A percentile compares a stretch with the other conserved stretches of the same genome.
Conservation (phyloP, 2,113 vertebrate species). For the Triplophysa dalaica region DNA sequence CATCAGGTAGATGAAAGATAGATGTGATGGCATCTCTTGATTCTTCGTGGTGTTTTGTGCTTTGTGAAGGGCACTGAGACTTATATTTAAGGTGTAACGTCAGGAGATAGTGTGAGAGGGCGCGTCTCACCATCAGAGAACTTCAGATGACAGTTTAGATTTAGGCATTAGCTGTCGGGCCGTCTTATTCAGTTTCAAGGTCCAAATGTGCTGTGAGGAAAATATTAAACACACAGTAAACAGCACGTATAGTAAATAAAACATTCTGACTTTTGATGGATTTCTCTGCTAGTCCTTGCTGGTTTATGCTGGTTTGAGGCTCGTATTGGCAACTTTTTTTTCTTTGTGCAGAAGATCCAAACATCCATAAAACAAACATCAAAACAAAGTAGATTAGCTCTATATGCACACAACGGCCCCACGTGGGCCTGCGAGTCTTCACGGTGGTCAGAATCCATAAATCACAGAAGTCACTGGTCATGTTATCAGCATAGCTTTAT, state of each 20-base stretch:
- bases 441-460: conserved; percentile 22
- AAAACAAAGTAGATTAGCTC: not conserved
- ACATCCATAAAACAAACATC: not conserved
- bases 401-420: too few relatives aligned
- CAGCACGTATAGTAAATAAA: not conserved
- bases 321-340: too few relatives aligned
- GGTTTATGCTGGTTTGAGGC: not conserved
- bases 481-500: conserved; percentile 13
- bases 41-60: conserved; percentile 19
- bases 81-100: not conserved
- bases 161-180: not conserved
- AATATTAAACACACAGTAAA: not conserved
- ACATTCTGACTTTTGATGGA: not conserved
- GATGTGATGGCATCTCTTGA: not conserved
- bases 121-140: conserved; percentile 1
- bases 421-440: not conserved
- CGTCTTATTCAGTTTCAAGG: not conserved
- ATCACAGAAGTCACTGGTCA: not conserved
- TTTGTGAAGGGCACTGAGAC: not conserved
- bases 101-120: conserved; percentile 3
- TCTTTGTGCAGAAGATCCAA: not conserved
- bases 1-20: not conserved
- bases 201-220: not conserved
- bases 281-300: not conserved
- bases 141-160: conserved; percentile 15